A percentile compares a stretch with the other conserved stretches of the same genome.
Conservation (phyloP, 2,113 vertebrate species). For the Psilopogon haemacephalus region DNA sequence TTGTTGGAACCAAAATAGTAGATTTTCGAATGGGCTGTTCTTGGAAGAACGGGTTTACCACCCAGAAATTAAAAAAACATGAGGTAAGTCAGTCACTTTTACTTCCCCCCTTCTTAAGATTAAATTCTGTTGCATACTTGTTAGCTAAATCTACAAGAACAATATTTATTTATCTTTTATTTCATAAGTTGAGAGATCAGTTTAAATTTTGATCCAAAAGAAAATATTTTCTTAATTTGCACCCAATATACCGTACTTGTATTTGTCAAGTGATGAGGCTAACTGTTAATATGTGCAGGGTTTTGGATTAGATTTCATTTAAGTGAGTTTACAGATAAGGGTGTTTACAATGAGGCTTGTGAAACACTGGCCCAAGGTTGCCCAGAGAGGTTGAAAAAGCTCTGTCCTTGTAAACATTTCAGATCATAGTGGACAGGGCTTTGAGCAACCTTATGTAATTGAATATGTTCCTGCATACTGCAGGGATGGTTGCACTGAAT, state of each 20-base stretch:
- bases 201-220: neutral
- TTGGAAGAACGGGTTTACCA: neutral
- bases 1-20: neutral
- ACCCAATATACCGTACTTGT: neutral
- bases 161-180: neutral
- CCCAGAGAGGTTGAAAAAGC: too few relatives aligned
- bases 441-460: too few relatives aligned
- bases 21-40: neutral
- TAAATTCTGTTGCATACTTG: neutral
- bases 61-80: neutral
- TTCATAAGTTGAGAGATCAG: neutral
- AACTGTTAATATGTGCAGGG: constrained; percentile 1
- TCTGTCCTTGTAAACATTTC: too few relatives aligned
- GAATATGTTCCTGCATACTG: too few relatives aligned
- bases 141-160: neutral
- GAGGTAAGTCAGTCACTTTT: neutral
- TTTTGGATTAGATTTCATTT: constrained; percentile 25
- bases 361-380: too few relatives aligned
- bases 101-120: neutral
- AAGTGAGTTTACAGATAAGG: constrained; percentile 10
- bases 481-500: too few relatives aligned
- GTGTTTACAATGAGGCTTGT: too few relatives aligned
- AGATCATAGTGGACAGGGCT: too few relatives aligned
- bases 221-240: neutral
- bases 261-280: neutral